Evolutionary conservation across 2,888 invertebrate species (phyloP).

Genomic region (Pyrgus malvae): DNA sequence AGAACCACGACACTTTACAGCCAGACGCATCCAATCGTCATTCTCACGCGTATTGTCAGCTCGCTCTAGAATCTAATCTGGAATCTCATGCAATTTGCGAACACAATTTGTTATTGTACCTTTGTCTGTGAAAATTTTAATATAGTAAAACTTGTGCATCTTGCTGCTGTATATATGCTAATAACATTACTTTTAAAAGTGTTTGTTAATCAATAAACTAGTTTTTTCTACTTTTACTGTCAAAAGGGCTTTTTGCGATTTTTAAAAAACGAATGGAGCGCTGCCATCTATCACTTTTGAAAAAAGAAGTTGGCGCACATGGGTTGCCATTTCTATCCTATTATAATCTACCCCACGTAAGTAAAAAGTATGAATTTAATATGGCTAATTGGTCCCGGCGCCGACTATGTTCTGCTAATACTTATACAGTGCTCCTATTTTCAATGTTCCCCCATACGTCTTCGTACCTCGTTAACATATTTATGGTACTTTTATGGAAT

Average conservation of each 20-base stretch:
- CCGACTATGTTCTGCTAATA: conserved; percentile 2
- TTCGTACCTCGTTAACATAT: conserved; percentile 40
- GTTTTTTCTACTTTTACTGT: too few species aligned
- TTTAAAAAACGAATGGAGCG: background rate
- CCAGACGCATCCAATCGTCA: too few species aligned
- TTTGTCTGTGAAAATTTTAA: too few species aligned
- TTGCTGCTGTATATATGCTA: too few species aligned
- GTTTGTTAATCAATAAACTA: too few species aligned
- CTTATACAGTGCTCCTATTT: conserved; percentile 14
- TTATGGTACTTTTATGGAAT: conserved; percentile 14
- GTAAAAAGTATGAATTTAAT: conserved; percentile 15
- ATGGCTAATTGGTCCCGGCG: conserved; percentile 11
- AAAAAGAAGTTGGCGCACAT: background rate
- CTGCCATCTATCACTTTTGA: background rate
- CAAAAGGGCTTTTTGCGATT: background rate
- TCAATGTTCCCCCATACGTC: conserved; percentile 17
- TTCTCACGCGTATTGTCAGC: too few species aligned
- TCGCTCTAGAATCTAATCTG: background rate
- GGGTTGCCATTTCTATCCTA: conserved; percentile 9
- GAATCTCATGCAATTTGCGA: background rate
- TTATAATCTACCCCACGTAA: background rate
- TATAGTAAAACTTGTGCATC: too few species aligned
- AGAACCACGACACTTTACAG: too few species aligned
- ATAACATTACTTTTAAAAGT: too few species aligned
- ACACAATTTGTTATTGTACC: background rate